Evolutionary conservation across 2,113 vertebrate genomes (phyloP).

Genomic region (Lagopus leucura): DNA sequence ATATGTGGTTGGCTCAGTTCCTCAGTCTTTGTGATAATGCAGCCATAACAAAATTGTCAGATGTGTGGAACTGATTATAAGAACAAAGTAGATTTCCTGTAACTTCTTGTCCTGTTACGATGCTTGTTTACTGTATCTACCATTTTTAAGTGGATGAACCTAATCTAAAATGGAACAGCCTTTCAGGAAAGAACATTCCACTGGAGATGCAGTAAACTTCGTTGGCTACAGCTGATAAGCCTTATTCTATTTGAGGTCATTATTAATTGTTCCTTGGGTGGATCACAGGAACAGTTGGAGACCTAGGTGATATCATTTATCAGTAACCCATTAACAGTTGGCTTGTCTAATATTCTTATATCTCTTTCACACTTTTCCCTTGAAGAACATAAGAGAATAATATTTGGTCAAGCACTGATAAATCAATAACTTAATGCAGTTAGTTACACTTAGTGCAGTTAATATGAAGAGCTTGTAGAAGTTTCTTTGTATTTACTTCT

Average conservation of each 20-base stretch:
- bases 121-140: constrained; percentile 8
- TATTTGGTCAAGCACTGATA: constrained; percentile 76
- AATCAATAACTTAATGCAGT: constrained; percentile 82
- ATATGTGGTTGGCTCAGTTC: background rate
- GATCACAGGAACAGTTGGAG: constrained; percentile 30
- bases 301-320: constrained; percentile 31
- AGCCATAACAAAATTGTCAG: constrained; percentile 9
- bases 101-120: background rate
- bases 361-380: constrained; percentile 38
- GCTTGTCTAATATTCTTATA: constrained; percentile 44
- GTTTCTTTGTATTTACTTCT: constrained; percentile 82
- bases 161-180: background rate
- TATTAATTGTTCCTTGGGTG: constrained; percentile 31
- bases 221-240: background rate
- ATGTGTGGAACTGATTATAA: background rate
- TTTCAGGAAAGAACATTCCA: constrained; percentile 31
- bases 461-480: constrained; percentile 79
- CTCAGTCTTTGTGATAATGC: background rate
- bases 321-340: constrained; percentile 26
- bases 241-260: constrained; percentile 16
- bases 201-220: constrained; percentile 33
- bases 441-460: constrained; percentile 82
- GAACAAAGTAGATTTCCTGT: constrained; percentile 36
- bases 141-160: background rate
- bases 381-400: constrained; percentile 53